Evolutionary conservation across 2,888 invertebrate species (phyloP), one percentile per base, ranked within the genome.

Genomic region (Athetis lepigone): DNA sequence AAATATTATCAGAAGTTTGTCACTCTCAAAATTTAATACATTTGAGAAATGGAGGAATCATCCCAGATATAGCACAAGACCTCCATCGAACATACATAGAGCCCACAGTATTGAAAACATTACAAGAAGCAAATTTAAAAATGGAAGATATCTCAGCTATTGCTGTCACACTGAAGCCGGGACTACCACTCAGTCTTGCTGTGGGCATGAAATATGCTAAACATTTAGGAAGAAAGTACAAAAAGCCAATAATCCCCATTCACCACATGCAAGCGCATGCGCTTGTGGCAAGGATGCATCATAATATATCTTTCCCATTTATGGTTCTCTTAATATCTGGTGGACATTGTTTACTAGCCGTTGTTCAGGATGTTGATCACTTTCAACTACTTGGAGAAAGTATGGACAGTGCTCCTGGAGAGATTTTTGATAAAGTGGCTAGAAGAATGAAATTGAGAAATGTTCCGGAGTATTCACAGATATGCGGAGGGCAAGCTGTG

Each of bases 231-330:
- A 93, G 95, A 54, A 89, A 94, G 50, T 95, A 96, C 74, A 94
- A 96, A 0, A 98, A 97, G 89, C 99, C 99, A 0, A 95, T 99
- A 58, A 98, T 99, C 87, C 99, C 99, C 0, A 98, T 99, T 73
- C 99, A 99, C 93, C 99, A 99, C 82, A 99, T 99, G 99, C 97
- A 99, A 95, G 99, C 99, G 1, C 99, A 99, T 95, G 99, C 99
- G 11, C 93, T 99, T 58, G 98, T 98, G 33, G 97, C 96, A 7
- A 96, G 99, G 88, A 97, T 99, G 97, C 92, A 94, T 40, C 83
- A 96, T 84, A 87, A 96, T 79, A 94, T 98, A 56, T 90, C 96
- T 47, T 99, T 98, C 94, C 99, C 99, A 49, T 99, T 97, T 92
- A 92, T 99, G 67, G 98, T 98, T 23, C 94, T 99, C 23, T 93